phyloP scores from a whole-genome alignment of 2,797 vertebrate species.

The Rhodeus uyekii region DNA sequence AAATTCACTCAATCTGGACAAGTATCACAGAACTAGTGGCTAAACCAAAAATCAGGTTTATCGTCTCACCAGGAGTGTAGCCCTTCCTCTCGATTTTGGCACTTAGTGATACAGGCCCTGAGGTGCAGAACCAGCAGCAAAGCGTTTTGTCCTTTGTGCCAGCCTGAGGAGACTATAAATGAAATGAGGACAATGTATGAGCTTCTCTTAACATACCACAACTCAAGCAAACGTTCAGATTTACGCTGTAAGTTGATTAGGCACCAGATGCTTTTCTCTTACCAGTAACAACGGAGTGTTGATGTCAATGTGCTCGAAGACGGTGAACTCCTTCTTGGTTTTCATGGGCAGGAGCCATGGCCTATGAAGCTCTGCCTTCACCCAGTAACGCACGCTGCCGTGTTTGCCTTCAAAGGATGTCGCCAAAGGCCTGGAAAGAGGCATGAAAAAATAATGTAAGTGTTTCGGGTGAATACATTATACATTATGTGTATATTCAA shows the following conservation, averaged over 20 bases:
- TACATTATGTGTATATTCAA: slow-evolving; percentile 1
- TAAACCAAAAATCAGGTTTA: neutral
- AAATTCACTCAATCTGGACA: slow-evolving; percentile 22
- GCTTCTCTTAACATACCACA: neutral
- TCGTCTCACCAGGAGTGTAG: slow-evolving; percentile 90
- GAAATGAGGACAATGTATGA: slow-evolving; percentile 28
- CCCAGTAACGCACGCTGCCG: slow-evolving; percentile 96
- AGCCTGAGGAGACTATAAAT: slow-evolving; percentile 89
- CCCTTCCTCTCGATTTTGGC: slow-evolving; percentile 98
- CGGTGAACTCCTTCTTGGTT: slow-evolving; percentile 97
- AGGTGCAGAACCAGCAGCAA: slow-evolving; percentile 98
- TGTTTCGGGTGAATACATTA: slow-evolving; percentile 56
- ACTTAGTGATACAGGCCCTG: slow-evolving; percentile 96
- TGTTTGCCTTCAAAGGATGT: slow-evolving; percentile 98
- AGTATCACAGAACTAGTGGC: neutral
- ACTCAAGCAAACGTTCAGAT: neutral
- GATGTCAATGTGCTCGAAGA: slow-evolving; percentile 99
- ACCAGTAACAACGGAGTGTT: slow-evolving; percentile 97
- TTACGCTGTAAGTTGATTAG: neutral
- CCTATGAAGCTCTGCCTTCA: slow-evolving; percentile 93
- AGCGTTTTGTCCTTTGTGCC: slow-evolving; percentile 97
- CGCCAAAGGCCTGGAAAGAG: slow-evolving; percentile 89
- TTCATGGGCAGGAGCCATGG: slow-evolving; percentile 94
- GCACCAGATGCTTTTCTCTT: slow-evolving; percentile 59
- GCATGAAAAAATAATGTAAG: slow-evolving; percentile 61